Conservation (phyloP, 2,888 invertebrate genomes). For the Philopedon plagiatum region DNA sequence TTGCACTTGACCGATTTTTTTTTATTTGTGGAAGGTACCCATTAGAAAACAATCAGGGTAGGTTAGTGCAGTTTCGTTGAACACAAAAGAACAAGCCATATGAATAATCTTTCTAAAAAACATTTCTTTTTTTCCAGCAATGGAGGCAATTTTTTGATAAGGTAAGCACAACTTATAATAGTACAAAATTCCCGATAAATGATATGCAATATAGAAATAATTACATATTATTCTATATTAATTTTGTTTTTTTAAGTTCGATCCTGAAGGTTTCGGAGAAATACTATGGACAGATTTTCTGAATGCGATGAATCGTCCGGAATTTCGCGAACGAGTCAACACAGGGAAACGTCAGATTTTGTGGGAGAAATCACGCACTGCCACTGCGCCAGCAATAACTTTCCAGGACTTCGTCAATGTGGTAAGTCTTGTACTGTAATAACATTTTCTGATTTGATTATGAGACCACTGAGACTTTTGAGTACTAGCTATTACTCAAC, state of each 20-base stretch:
- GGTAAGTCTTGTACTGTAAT: conserved; percentile 81
- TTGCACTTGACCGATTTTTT: too few species aligned
- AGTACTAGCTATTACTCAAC: too few species aligned
- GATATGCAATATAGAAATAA: too few species aligned
- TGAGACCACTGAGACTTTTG: too few species aligned
- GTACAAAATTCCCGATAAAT: too few species aligned
- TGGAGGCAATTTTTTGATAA: conserved; percentile 91
- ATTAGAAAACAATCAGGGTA: too few species aligned
- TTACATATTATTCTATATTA: too few species aligned
- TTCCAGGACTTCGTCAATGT: conserved; percentile 96
- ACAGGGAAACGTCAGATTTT: conserved; percentile 72
- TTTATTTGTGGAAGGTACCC: too few species aligned
- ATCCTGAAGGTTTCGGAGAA: conserved; percentile 94
- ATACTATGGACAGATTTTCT: conserved; percentile 90
- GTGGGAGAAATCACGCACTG: conserved; percentile 79
- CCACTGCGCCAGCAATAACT: conserved; percentile 84
- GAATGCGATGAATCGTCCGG: conserved; percentile 75
- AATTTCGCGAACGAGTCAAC: conserved; percentile 65
- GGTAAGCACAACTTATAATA: conserved; percentile 74
- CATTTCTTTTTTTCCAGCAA: conserved; percentile 74
- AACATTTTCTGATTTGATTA: too few species aligned
- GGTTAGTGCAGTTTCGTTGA: too few species aligned
- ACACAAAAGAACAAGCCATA: too few species aligned
- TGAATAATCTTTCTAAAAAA: too few species aligned
- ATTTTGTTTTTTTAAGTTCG: conserved; percentile 76